These are phyloP conservation scores for Pycnonotus jocosus DNA, from an alignment of 2,113 vertebrate species.

Conservation along the genomic window DNA sequence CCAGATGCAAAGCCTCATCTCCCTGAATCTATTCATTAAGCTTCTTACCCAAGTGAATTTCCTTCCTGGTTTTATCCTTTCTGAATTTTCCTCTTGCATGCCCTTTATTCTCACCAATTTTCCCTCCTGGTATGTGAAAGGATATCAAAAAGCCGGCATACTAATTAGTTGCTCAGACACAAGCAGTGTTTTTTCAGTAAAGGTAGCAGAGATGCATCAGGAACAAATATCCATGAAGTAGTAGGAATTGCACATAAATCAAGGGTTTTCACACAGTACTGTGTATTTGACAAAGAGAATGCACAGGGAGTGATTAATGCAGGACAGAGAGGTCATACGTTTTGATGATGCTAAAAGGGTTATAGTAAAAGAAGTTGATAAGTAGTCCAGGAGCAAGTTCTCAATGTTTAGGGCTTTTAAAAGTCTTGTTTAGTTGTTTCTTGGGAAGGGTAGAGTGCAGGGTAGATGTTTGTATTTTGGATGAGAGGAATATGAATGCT, in stretches of 20 bases:
- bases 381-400: neutral
- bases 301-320: neutral
- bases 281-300: neutral
- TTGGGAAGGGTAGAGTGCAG: neutral
- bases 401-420: neutral
- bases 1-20: neutral
- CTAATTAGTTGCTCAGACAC: neutral
- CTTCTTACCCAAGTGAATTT: neutral
- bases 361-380: neutral
- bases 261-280: neutral
- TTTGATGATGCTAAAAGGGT: neutral
- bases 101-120: neutral
- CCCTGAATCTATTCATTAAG: neutral
- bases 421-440: neutral
- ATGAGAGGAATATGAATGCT: neutral
- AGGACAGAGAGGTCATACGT: neutral
- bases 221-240: neutral
- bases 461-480: neutral
- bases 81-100: neutral
- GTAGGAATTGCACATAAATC: neutral
- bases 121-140: neutral
- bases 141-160: neutral
- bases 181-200: neutral
- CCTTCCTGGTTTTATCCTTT: neutral
- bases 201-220: neutral